Conservation (phyloP, 2,888 invertebrate species). For the Heterodera filipjevi region DNA sequence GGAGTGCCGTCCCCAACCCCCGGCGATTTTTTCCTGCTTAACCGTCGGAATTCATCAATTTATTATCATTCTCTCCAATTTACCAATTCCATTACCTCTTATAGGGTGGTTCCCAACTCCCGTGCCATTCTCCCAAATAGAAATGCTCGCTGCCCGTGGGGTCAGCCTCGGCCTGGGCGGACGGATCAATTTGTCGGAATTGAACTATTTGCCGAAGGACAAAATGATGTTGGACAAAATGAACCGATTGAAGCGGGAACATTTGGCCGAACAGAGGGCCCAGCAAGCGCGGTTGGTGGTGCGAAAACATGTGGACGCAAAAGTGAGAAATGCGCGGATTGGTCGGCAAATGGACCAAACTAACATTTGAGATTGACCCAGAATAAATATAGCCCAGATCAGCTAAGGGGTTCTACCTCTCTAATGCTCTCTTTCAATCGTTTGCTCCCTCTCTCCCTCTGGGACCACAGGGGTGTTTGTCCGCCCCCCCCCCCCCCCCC, state of each 20-base stretch:
- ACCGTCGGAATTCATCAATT: no score
- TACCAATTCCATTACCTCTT: no score
- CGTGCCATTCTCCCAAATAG: not conserved
- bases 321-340: slow-evolving; percentile 43
- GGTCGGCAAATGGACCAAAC: no score
- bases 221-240: slow-evolving; percentile 39
- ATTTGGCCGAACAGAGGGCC: slow-evolving; percentile 38
- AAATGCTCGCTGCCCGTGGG: slow-evolving; percentile 63
- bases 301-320: slow-evolving; percentile 62
- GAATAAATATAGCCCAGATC: no score
- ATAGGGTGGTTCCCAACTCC: not conserved
- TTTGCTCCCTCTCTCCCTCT: no score
- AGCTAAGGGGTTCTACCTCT: no score
- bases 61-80: no score
- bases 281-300: slow-evolving; percentile 54
- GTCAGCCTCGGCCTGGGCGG: slow-evolving; percentile 60
- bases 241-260: slow-evolving; percentile 39
- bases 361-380: no score
- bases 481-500: no score
- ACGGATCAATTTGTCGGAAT: slow-evolving; percentile 63
- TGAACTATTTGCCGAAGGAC: slow-evolving; percentile 52
- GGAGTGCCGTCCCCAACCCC: not conserved
- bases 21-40: not conserved
- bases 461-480: no score
- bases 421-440: no score